These are phyloP conservation scores for Phaethornis superciliosus DNA, from an alignment of 2,113 vertebrate species.

Conservation along the genomic window DNA sequence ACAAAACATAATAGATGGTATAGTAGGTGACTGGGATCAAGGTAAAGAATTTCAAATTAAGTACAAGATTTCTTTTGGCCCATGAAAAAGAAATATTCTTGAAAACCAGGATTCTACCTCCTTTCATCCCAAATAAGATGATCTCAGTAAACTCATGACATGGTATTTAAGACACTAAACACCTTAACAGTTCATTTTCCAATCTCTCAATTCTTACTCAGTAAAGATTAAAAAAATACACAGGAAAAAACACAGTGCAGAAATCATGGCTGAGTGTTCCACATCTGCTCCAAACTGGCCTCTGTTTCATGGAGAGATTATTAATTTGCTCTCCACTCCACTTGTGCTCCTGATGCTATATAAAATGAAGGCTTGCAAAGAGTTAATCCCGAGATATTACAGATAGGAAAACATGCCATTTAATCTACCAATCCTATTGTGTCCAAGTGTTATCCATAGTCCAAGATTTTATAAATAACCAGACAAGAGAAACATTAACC, in stretches of 20 bases:
- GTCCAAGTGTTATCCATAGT: not conserved
- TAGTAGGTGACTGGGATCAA: not conserved
- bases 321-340: rapidly evolving
- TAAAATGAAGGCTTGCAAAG: not conserved
- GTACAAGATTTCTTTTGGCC: no score
- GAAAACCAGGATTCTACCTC: not conserved
- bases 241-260: not conserved
- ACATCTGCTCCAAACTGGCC: not conserved
- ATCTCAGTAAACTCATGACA: not conserved
- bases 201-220: not conserved
- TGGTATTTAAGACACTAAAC: not conserved
- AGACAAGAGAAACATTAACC: not conserved
- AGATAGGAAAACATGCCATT: not conserved
- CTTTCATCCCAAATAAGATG: not conserved
- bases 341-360: not conserved
- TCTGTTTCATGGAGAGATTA: not conserved
- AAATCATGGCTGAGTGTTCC: not conserved
- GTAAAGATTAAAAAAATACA: not conserved
- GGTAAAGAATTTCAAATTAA: not conserved
- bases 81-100: not conserved
- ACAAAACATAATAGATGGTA: rapidly evolving
- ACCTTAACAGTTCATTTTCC: not conserved
- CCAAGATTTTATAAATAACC: not conserved
- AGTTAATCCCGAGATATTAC: not conserved
- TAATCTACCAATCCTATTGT: not conserved